Evolutionary conservation across 2,113 vertebrate genomes (phyloP).

Genomic region (Ictidomys tridecemlineatus): DNA sequence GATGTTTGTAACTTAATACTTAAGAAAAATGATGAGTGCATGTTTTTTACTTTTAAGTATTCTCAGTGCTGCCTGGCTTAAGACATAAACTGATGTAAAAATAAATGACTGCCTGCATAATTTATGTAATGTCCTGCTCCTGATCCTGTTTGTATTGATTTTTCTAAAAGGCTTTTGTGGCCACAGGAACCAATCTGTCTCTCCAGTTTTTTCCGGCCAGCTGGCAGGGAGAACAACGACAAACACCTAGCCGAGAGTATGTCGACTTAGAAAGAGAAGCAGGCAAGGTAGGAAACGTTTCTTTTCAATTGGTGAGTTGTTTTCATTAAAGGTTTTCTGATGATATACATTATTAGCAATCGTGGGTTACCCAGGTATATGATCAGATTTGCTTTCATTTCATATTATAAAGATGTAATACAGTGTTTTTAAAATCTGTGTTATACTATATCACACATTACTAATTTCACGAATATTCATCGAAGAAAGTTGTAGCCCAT

Average conservation of each 20-base stretch:
- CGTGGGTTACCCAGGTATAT: slow-evolving; percentile 15
- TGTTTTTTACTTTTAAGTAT: slow-evolving; percentile 92
- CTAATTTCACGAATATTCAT: slow-evolving; percentile 51
- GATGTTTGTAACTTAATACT: slow-evolving; percentile 98
- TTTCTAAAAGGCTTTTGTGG: slow-evolving; percentile 99
- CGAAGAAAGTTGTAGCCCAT: slow-evolving; percentile 4
- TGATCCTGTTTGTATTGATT: slow-evolving; percentile 99
- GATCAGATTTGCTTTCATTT: slow-evolving; percentile 58
- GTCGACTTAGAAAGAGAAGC: slow-evolving; percentile 99
- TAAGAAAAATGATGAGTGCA: slow-evolving; percentile 97
- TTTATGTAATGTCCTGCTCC: slow-evolving; percentile 95
- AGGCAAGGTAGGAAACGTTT: slow-evolving; percentile 94
- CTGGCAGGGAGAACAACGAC: slow-evolving; percentile 97
- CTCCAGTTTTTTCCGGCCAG: slow-evolving; percentile 99
- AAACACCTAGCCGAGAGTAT: slow-evolving; percentile 97
- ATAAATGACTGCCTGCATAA: slow-evolving; percentile 98
- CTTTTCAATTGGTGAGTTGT: slow-evolving; percentile 68
- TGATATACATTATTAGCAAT: slow-evolving; percentile 54
- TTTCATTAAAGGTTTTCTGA: slow-evolving; percentile 49
- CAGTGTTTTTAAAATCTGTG: slow-evolving; percentile 42
- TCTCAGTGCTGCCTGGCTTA: slow-evolving; percentile 89
- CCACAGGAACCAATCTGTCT: slow-evolving; percentile 99
- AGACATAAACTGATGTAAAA: slow-evolving; percentile 93
- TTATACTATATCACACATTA: neutral
- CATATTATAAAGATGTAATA: slow-evolving; percentile 11